These are phyloP conservation scores for Anguilla obscura DNA, from an alignment of 2,797 vertebrate genomes.

Conservation along the genomic window DNA sequence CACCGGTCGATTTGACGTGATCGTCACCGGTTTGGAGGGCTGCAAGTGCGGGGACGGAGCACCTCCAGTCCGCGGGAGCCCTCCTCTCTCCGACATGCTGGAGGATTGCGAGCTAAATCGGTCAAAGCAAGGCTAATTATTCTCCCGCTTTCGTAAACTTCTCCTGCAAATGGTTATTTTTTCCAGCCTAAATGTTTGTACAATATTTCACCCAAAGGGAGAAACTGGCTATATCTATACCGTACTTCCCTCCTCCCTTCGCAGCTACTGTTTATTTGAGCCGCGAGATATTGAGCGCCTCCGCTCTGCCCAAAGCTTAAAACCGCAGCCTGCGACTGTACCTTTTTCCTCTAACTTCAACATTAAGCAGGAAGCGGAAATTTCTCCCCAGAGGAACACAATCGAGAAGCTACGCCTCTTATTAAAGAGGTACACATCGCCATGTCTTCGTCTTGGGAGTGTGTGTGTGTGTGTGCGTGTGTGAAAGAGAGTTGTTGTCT, in stretches of 20 bases:
- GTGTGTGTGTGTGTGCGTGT: background rate
- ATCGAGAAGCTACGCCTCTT: constrained; percentile 64
- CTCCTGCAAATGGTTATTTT: constrained; percentile 11
- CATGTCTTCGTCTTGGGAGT: background rate
- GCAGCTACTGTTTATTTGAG: constrained; percentile 27
- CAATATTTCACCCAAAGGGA: background rate
- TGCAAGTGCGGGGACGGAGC: constrained; percentile 75
- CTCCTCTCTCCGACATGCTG: constrained; percentile 80
- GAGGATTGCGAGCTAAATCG: constrained; percentile 51
- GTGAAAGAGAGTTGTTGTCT: constrained; percentile 8
- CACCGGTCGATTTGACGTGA: constrained; percentile 81
- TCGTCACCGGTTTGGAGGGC: constrained; percentile 77
- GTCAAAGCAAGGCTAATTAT: constrained; percentile 8
- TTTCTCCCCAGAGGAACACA: constrained; percentile 58
- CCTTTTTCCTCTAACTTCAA: constrained; percentile 34
- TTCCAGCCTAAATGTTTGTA: constrained; percentile 31
- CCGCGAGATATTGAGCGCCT: constrained; percentile 11
- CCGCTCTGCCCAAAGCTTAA: background rate
- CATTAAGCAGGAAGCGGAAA: constrained; percentile 75
- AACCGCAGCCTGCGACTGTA: background rate
- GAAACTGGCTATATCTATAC: background rate
- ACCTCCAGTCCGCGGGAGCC: constrained; percentile 76
- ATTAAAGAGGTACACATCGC: constrained; percentile 46
- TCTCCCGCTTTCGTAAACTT: background rate
- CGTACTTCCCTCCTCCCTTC: constrained; percentile 43